A percentile compares a stretch with the other conserved stretches of the same genome.
Conservation (phyloP, 1,140 invertebrate genomes). For the Sminthurides bifidus region DNA sequence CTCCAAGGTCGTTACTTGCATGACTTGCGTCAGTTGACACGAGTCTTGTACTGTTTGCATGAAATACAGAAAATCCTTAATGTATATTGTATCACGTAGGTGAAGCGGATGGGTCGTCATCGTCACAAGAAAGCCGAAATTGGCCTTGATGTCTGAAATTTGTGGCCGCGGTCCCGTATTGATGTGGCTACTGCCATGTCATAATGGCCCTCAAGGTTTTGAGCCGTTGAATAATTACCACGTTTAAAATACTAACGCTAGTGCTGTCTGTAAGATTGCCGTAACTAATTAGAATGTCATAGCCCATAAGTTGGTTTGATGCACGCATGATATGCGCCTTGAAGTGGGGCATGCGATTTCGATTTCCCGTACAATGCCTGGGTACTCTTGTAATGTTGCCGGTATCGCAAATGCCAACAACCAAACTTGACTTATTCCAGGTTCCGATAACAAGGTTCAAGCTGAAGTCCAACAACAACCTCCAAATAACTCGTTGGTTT, state of each 20-base stretch:
- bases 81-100: conserved; percentile 16
- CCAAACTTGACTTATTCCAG: no score
- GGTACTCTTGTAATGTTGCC: not conserved
- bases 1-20: not conserved
- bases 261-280: not conserved
- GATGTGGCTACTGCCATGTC: conserved; percentile 41
- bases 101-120: conserved; percentile 35
- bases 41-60: not conserved
- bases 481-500: no score
- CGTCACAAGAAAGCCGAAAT: conserved; percentile 53
- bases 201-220: conserved; percentile 17
- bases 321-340: not conserved
- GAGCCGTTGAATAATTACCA: conserved; percentile 20
- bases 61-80: not conserved
- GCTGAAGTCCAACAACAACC: no score
- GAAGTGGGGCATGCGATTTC: not conserved
- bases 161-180: conserved; percentile 60
- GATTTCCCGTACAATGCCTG: not conserved
- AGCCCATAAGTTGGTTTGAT: no score
- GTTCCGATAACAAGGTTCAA: no score
- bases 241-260: conserved; percentile 1
- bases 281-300: not conserved
- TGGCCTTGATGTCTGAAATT: conserved; percentile 60
- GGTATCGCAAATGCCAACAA: not conserved
- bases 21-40: not conserved